phyloP scores from a whole-genome alignment of 2,797 vertebrate species.

The Pelobates cultripes region DNA sequence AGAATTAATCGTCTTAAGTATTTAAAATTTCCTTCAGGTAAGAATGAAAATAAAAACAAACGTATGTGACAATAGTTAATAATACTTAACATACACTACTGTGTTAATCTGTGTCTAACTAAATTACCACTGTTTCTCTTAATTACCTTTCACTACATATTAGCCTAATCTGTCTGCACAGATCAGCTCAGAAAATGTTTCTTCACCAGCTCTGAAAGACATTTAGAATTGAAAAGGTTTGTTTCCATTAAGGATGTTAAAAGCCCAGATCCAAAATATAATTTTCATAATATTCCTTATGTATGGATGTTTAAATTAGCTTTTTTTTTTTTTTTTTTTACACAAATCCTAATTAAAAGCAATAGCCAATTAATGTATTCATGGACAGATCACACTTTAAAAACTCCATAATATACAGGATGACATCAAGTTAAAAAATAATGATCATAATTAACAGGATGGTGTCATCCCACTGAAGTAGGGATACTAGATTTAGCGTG shows the following conservation, averaged over 20 bases:
- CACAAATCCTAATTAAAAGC: no score
- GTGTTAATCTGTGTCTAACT: slow-evolving; percentile 48
- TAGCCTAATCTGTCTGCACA: slow-evolving; percentile 47
- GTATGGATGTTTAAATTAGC: slow-evolving; percentile 5
- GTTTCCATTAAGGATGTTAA: slow-evolving; percentile 12
- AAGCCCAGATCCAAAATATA: background rate
- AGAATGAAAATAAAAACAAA: slow-evolving; percentile 12
- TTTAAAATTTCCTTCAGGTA: slow-evolving; percentile 40
- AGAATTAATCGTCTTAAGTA: slow-evolving; percentile 51
- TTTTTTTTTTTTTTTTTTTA: background rate
- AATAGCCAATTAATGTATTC: no score
- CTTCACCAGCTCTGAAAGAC: slow-evolving; percentile 27
- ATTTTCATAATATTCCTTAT: background rate
- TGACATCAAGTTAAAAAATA: no score
- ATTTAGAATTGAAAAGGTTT: slow-evolving; percentile 6
- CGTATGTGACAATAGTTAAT: slow-evolving; percentile 1
- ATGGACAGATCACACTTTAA: no score
- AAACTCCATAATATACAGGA: no score
- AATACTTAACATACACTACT: slow-evolving; percentile 37
- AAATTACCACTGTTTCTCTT: slow-evolving; percentile 42
- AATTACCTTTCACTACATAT: slow-evolving; percentile 49
- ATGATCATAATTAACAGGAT: no score
- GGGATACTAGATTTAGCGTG: no score
- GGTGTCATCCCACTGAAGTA: no score
- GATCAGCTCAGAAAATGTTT: slow-evolving; percentile 49